Base-by-base conservation (phyloP, 2,888 invertebrate genomes). In the Resseliella maxima region DNA sequence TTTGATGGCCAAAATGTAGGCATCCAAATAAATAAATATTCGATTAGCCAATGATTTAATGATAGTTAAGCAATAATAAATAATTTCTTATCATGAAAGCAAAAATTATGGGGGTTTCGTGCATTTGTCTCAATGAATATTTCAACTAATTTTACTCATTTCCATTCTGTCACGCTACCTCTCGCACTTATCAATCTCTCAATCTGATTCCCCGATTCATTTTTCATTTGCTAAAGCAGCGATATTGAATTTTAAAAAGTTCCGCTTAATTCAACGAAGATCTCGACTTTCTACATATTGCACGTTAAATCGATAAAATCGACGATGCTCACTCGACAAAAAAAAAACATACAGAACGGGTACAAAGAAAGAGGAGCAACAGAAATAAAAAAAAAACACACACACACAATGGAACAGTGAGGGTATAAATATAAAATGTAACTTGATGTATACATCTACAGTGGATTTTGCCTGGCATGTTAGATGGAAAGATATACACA, bases 221-320 rank as follows among this genome's bases (percentile, higher is more conserved):
- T 15, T 24, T 27, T 24, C 8, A 15, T 27, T 59, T 24, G 59
- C 72, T 35, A 59, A 59, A 31, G 72, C 72, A 12, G 12, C 72
- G 72, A 72, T 72, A 72, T 31, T 72, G 72, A 72, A 72, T 31
- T 72, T 72, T 72, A 31, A 31, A 72, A 72, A 31, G 72, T 72
- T 72, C 31, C 72, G 72, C 35, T 72, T 72, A 31, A 72, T 31
- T 72, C 72, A 31, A 31, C 5, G 31, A 72, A 72, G 72, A 72
- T 72, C 72, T 72, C 59, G 59, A 59, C 24, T 35, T 36, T 83
- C 83, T n/a, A 83, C 83, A 83, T 83, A 83, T 38, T 83, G 83
- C 83, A 83, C 38, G 24, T 83, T 83, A n/a, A 83, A 83, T 83
- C 83, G 41, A 83, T 83, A 83, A 83, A 83, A 83, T 83, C 83